These are phyloP conservation scores for Petrolisthes manimaculis DNA, from an alignment of 2,888 invertebrate species.

Conservation along the genomic window DNA sequence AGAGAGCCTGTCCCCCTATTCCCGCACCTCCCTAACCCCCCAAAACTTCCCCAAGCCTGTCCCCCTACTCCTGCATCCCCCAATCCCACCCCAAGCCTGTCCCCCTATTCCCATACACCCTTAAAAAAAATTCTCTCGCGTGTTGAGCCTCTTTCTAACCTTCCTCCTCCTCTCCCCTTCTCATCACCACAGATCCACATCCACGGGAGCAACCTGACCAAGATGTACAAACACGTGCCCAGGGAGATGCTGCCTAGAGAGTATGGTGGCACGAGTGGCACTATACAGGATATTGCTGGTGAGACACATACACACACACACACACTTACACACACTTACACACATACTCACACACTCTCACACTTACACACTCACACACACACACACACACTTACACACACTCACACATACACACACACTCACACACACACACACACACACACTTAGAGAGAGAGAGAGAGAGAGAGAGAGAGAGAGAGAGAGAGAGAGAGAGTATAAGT, in stretches of 20 bases:
- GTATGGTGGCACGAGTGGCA: slow-evolving; percentile 81
- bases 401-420: not conserved
- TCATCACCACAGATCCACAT: slow-evolving; percentile 77
- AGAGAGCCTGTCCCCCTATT: no score
- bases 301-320: slow-evolving; percentile 58
- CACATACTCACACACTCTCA: not conserved
- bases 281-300: slow-evolving; percentile 74
- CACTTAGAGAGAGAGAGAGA: not conserved
- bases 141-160: not conserved
- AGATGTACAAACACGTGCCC: slow-evolving; percentile 83
- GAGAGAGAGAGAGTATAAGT: not conserved
- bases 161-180: not conserved
- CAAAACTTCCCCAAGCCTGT: no score
- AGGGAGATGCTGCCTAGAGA: slow-evolving; percentile 84
- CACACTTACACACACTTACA: not conserved
- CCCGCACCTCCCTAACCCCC: no score
- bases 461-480: not conserved
- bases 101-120: no score
- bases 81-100: no score
- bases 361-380: not conserved
- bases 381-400: not conserved
- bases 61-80: no score
- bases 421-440: not conserved
- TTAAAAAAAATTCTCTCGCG: no score
- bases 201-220: slow-evolving; percentile 79